Base-by-base conservation (phyloP, 2,888 invertebrate species). In the Hirtodrosophila cameraria region DNA sequence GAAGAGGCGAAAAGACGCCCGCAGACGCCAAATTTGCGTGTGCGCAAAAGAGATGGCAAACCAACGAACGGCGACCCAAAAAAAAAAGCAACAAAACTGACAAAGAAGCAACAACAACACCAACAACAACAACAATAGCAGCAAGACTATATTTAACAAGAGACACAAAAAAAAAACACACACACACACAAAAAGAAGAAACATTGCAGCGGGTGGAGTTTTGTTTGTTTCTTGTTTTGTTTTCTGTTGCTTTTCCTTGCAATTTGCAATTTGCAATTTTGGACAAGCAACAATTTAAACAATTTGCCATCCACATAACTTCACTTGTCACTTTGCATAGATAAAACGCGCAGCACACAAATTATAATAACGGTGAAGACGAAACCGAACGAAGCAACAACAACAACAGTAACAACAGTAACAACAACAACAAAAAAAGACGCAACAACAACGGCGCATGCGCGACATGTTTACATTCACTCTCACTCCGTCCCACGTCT, bases 381-480 rank as follows among this genome's bases (percentile, higher is more conserved):
- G 75, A 68, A 75, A 46, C 31, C 50, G 48, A 67, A 36, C 58
- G 41, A 48, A 42, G 18, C 27, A 48, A 30, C 57, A 50, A 20
- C 25, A 45, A 35, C 23, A 25, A n/a, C 27, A 48, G 23, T 46
- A 50, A 20, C 25, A 45, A 35, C 23, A 25, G 41, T 43, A 42
- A 13, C 27, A 48, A 30, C 57, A 50, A 20, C 25, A 45, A 35
- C 23, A 25, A n/a, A n/a, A n/a, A n/a, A 33, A 43, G 36, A 31
- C 31, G 41, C n/a, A n/a, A 52, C 33, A 33, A 31, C 46, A 27
- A 49, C 66, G 49, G 76, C 86, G 80, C 81, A 76, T 76, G 84
- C 86, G 86, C 84, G 81, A 86, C 82, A 80, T 86, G 82, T 86
- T 82, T 82, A 86, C 86, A 82, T 80, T 83, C 82, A 86, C 82